Evolutionary conservation across 2,888 invertebrate genomes (phyloP), one percentile per base, ranked within the genome.

Genomic region (Eurois occulta): DNA sequence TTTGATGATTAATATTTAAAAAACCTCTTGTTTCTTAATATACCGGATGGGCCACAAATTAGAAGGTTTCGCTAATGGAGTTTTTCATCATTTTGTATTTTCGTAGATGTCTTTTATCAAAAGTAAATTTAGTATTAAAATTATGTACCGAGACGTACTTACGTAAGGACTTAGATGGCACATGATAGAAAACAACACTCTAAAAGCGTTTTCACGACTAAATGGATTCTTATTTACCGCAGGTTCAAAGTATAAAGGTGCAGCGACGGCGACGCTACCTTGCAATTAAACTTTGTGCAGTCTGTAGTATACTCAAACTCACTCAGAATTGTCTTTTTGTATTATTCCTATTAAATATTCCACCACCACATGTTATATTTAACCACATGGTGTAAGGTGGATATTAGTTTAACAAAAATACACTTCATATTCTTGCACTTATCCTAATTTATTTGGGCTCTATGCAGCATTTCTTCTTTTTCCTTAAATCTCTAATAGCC

Each of bases 241-340:
- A 58, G 28, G 24, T 35, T 72, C 24, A 62, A 81, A 75, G 60
- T 65, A 64, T 65, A 67, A 75, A 77, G 65, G 13, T 65, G 43
- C 71, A 75, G 68, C 69, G 28, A 28, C 18, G 32, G 68, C 69
- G 28, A 28, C 18, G 32, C 72, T 55, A 32, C 72, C 66, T 75
- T 41, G 41, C 80, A 80, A 83, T 86, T 83, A 79, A 72, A 67
- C 38, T 58, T 41, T 41, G 41, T 41, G 41, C 11, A 41, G 38
- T 68, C n/a, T 52, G 11, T 35, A 41, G 38, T 10, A 10, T 55
- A 46, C 28, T 66, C 55, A 78, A 64, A 67, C n/a, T n/a, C n/a
- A n/a, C 43, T 24, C 43, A 28, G 43, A 58, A 46, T 13, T 32
- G 21, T 67, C 0, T 78, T 8, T 32, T 16, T 7, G n/a, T 46